A percentile compares a stretch with the other conserved stretches of the same genome.
Conservation (phyloP, 2,113 vertebrate genomes). For the Mus spicilegus region DNA sequence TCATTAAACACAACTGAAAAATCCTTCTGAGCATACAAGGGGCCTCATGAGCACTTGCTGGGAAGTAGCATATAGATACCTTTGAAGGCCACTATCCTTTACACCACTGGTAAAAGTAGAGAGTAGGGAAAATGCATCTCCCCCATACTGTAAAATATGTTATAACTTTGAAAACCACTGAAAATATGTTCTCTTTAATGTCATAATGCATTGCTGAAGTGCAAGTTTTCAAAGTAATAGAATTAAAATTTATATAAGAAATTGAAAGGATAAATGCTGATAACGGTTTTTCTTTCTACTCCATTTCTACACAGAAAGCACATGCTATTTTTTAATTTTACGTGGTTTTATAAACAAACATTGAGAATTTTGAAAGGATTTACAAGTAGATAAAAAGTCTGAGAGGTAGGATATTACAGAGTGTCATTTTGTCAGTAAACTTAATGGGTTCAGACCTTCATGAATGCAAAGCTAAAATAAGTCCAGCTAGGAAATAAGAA, state of each 20-base stretch:
- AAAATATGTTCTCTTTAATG: neutral
- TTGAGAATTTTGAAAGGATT: conserved; percentile 39
- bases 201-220: neutral
- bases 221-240: neutral
- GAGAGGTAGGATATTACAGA: neutral
- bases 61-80: neutral
- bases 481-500: neutral
- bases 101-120: neutral
- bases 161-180: neutral
- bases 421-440: neutral
- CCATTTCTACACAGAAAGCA: neutral
- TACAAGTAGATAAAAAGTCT: neutral
- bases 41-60: neutral
- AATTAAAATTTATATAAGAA: neutral
- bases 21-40: neutral
- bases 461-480: neutral
- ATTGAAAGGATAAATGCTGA: neutral
- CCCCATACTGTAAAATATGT: neutral
- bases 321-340: neutral
- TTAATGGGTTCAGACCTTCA: neutral
- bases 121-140: neutral
- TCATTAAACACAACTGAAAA: neutral
- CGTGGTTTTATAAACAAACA: neutral
- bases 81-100: neutral
- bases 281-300: neutral